Evolutionary conservation across 2,797 vertebrate species (phyloP).

Genomic region (Phoxinus dragarum): DNA sequence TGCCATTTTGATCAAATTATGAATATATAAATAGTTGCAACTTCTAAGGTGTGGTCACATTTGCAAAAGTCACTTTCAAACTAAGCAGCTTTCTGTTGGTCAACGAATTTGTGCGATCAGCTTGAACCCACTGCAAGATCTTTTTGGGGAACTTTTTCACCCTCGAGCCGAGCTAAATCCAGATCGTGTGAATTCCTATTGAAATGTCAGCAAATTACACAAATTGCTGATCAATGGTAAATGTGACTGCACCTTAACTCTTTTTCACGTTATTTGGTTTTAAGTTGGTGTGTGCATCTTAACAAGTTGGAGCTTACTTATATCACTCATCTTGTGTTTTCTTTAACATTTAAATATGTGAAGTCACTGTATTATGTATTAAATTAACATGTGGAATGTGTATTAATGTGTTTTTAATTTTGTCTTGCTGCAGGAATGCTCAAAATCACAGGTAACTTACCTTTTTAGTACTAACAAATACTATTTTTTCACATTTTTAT

Average conservation of each 20-base stretch:
- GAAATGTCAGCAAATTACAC: background rate
- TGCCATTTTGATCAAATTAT: background rate
- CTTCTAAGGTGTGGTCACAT: background rate
- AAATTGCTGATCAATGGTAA: background rate
- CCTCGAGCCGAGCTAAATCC: background rate
- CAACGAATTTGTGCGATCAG: background rate
- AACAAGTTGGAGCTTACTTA: background rate
- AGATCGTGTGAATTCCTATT: background rate
- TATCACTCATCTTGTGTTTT: background rate
- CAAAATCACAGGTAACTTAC: slow-evolving; percentile 86
- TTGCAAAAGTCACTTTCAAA: background rate
- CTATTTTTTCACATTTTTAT: background rate
- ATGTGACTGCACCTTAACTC: background rate
- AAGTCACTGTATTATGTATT: background rate
- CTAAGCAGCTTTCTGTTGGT: background rate
- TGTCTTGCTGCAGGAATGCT: slow-evolving; percentile 87
- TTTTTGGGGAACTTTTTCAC: background rate
- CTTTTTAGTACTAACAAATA: background rate
- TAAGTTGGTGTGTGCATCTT: background rate
- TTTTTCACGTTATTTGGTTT: background rate
- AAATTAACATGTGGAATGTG: slow-evolving; percentile 1
- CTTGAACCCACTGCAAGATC: background rate
- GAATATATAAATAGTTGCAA: background rate
- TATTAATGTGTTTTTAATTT: slow-evolving; percentile 69
- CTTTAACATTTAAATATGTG: background rate